A percentile compares a stretch with the other conserved stretches of the same genome.
Conservation (phyloP, 2,797 vertebrate species). For the Myotis vivesi region DNA sequence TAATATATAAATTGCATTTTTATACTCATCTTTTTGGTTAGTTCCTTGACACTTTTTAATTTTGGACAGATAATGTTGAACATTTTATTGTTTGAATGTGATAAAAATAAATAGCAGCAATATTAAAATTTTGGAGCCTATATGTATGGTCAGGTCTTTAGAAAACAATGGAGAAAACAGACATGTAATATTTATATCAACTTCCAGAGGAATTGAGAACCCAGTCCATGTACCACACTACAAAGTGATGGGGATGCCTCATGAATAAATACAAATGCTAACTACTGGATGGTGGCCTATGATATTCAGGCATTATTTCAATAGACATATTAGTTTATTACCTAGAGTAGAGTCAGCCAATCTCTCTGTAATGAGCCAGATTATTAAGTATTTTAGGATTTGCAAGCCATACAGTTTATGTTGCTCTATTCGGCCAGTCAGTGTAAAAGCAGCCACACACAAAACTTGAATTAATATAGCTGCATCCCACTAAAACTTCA, state of each 20-base stretch:
- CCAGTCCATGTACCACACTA: not conserved
- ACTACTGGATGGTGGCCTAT: not conserved
- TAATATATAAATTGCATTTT: conserved; percentile 25
- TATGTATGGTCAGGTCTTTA: not conserved
- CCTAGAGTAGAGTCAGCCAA: not conserved
- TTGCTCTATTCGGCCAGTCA: rapidly evolving
- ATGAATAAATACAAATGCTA: not conserved
- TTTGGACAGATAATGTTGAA: not conserved
- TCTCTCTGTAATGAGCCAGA: not conserved
- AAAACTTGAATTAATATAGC: not conserved
- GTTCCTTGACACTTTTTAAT: not conserved
- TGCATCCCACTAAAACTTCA: not conserved
- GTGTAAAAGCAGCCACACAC: not conserved
- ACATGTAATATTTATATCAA: not conserved
- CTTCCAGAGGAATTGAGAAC: not conserved
- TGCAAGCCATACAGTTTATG: not conserved
- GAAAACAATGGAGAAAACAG: not conserved
- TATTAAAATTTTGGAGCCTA: not conserved
- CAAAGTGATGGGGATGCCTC: not conserved
- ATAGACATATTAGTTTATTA: not conserved
- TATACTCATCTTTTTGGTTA: conserved; percentile 25
- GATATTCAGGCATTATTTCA: not conserved
- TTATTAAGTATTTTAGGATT: not conserved
- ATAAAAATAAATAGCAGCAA: not conserved
- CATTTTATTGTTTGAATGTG: not conserved